These are phyloP conservation scores for Cataglyphis rosenhaueri DNA, from an alignment of 2,888 invertebrate species.

Conservation along the genomic window DNA sequence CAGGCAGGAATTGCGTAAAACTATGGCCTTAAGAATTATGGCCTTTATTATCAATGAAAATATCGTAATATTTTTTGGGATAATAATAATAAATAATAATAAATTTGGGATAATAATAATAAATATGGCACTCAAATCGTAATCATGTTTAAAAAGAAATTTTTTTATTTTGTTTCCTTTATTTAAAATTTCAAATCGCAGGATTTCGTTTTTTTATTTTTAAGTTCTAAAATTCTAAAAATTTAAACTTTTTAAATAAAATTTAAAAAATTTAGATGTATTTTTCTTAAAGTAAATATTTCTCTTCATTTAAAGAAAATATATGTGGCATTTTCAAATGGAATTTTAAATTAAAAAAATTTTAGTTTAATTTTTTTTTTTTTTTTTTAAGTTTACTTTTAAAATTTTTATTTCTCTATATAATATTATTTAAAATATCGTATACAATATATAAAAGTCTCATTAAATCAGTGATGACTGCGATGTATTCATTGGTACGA, in stretches of 20 bases:
- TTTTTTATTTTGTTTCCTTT: background rate
- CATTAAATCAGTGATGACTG: background rate
- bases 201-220: background rate
- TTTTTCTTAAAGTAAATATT: background rate
- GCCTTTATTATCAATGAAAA: conserved; percentile 34
- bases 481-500: background rate
- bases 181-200: background rate
- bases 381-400: background rate
- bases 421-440: background rate
- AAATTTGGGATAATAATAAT: background rate
- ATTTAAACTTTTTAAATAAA: background rate
- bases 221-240: background rate
- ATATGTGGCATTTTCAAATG: background rate
- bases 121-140: background rate
- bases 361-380: background rate
- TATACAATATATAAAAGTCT: background rate
- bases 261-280: background rate
- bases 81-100: background rate
- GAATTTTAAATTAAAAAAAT: background rate
- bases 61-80: background rate
- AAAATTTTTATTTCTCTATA: background rate
- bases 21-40: background rate
- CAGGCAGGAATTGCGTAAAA: conserved; percentile 15
- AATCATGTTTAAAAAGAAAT: background rate
- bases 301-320: background rate